Conservation (phyloP, 1,140 invertebrate genomes). For the Battus philenor region DNA sequence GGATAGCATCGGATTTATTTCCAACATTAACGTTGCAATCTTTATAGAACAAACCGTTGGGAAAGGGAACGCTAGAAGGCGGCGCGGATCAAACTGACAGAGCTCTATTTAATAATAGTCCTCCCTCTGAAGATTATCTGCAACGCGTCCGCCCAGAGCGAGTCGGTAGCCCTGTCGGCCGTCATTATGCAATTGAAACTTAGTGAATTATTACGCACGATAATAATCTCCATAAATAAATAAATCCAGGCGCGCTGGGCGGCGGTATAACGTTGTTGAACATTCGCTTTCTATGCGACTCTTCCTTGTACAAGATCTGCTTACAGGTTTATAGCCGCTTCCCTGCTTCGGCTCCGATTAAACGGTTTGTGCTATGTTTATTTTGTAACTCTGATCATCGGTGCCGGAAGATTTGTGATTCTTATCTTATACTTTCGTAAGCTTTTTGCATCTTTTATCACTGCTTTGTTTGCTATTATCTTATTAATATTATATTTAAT, state of each 20-base stretch:
- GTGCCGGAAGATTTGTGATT: not conserved
- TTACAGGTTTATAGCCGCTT: slow-evolving; percentile 9
- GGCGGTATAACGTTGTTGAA: slow-evolving; percentile 28
- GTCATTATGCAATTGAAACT: slow-evolving; percentile 75
- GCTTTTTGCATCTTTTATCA: too few species aligned
- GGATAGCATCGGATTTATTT: slow-evolving; percentile 1
- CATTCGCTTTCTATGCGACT: slow-evolving; percentile 17
- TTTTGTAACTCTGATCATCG: slow-evolving; percentile 12
- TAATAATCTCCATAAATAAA: slow-evolving; percentile 74
- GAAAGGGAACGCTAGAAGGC: slow-evolving; percentile 31
- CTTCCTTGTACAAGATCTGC: slow-evolving; percentile 9
- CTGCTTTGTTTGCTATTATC: too few species aligned
- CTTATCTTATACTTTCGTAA: too few species aligned
- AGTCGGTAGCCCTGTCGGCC: slow-evolving; percentile 59
- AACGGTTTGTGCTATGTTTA: slow-evolving; percentile 6
- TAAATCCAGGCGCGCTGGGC: slow-evolving; percentile 44
- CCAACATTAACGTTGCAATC: not conserved
- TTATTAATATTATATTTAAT: too few species aligned
- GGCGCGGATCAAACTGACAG: slow-evolving; percentile 51
- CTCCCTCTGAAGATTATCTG: slow-evolving; percentile 54
- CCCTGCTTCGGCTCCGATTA: slow-evolving; percentile 9
- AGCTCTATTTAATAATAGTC: slow-evolving; percentile 68
- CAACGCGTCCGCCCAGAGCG: slow-evolving; percentile 52
- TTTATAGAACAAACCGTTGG: slow-evolving; percentile 6
- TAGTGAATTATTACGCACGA: slow-evolving; percentile 74